Evolutionary conservation across 1,140 invertebrate genomes (phyloP), one percentile per base, ranked within the genome.

Genomic region (Araneus ventricosus): DNA sequence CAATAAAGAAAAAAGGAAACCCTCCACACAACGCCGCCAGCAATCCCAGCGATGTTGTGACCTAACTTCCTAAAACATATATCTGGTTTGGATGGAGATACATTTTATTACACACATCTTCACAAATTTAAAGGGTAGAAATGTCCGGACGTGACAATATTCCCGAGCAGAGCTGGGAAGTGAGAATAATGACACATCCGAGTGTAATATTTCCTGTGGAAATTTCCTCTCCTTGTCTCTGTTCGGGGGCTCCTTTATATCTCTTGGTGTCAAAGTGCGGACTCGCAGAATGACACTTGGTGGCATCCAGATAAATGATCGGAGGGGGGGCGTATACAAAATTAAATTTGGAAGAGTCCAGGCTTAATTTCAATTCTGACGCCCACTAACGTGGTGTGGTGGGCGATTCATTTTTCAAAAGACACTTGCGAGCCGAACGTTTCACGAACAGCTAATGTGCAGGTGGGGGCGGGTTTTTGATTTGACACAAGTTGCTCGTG

Each of bases 181-280:
- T 14, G 63, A 67, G 63, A 75, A 37, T 75, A 75, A 75, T 75
- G 70, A 75, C 30, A 75, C 30, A 37, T 75, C 34, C 70, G 70
- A 75, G 70, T 75, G 70, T 75, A 34, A 75, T 75, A 75, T 75
- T 75, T 75, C 70, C 70, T 37, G n/a, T 70, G 67, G 67, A 70
- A 70, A 70, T 70, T 70, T 34, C 67, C 67, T 17, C 67, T 34
- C 67, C 67, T 70, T 75, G 34, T 75, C 70, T 75, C 70, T 75
- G 24, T 67, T 27, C 63, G 7, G n/a, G n/a, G 63, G 8, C 30
- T 75, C 70, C 70, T 75, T 75, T 75, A 75, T 34, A 75, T 34
- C 30, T 52, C 10, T 20, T 5, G 70, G 70, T 75, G 30, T 75
- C 70, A 75, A 37, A 75, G 34, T 34, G 70, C 70, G 70, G 14